Conservation (phyloP, 2,888 invertebrate genomes). For the Mylabris sibirica region DNA sequence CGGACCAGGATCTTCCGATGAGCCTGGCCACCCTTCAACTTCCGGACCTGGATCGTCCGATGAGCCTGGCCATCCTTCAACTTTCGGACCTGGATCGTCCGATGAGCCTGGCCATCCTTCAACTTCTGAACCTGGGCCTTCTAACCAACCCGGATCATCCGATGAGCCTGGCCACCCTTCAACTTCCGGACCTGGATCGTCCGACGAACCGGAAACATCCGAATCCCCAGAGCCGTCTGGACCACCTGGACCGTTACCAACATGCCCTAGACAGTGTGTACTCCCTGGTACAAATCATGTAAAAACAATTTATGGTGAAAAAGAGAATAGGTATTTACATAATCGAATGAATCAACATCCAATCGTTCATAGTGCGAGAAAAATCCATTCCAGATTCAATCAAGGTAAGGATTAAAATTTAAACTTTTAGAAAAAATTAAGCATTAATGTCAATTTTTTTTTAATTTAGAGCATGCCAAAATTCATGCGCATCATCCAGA, state of each 20-base stretch:
- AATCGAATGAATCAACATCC: not conserved
- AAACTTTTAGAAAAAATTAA: not conserved
- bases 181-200: not conserved
- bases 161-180: not conserved
- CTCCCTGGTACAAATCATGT: not conserved
- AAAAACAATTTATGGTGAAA: not conserved
- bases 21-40: slow-evolving; percentile 8
- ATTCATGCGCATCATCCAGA: slow-evolving; percentile 19
- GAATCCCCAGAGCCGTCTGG: not conserved
- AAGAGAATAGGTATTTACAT: not conserved
- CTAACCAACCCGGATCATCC: not conserved
- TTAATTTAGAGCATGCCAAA: slow-evolving; percentile 15
- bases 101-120: not conserved
- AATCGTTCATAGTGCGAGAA: not conserved
- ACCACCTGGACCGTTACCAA: not conserved
- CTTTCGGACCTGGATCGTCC: not conserved
- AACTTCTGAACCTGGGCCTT: slow-evolving; percentile 5
- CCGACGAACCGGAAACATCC: not conserved
- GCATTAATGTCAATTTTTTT: not conserved
- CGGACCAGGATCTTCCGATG: too few relatives aligned
- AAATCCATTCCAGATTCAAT: slow-evolving; percentile 6
- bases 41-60: not conserved
- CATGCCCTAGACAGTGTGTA: not conserved
- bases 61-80: not conserved
- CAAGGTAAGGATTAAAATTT: not conserved